Evolutionary conservation across 35 echinoderm and acorn worm genomes (phyloP).

Genomic region (Holothuria glaberrima): DNA sequence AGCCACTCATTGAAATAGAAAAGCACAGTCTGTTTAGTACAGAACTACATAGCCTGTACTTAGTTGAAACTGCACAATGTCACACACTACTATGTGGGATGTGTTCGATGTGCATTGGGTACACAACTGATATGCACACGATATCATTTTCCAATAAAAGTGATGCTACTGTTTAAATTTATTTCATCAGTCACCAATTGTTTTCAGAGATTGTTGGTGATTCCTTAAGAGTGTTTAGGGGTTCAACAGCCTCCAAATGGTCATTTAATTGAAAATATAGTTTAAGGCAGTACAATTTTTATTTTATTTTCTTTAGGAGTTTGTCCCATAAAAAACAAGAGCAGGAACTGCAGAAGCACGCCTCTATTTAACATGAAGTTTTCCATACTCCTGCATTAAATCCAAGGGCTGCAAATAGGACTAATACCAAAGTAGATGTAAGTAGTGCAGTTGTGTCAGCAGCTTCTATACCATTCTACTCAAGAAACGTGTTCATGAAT

Average conservation of each 20-base stretch:
- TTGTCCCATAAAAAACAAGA: slow-evolving; percentile 66
- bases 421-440: neutral
- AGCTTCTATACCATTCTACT: slow-evolving; percentile 47
- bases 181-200: neutral
- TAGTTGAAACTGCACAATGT: neutral
- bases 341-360: slow-evolving; percentile 59
- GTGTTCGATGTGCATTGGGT: neutral
- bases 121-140: neutral
- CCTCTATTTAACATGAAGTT: slow-evolving; percentile 41
- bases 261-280: no score
- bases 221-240: neutral
- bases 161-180: neutral
- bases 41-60: neutral
- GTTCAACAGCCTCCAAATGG: neutral
- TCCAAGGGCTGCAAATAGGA: neutral
- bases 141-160: slow-evolving; percentile 1
- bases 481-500: slow-evolving; percentile 55
- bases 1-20: neutral
- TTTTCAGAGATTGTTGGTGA: neutral
- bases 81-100: neutral
- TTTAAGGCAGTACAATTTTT: no score
- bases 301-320: slow-evolving; percentile 30
- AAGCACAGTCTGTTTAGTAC: neutral
- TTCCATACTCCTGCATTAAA: slow-evolving; percentile 48
- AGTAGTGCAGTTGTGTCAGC: slow-evolving; percentile 57